These are phyloP conservation scores for Pseudococcus viburni DNA, from an alignment of 2,888 invertebrate genomes.

Conservation along the genomic window DNA sequence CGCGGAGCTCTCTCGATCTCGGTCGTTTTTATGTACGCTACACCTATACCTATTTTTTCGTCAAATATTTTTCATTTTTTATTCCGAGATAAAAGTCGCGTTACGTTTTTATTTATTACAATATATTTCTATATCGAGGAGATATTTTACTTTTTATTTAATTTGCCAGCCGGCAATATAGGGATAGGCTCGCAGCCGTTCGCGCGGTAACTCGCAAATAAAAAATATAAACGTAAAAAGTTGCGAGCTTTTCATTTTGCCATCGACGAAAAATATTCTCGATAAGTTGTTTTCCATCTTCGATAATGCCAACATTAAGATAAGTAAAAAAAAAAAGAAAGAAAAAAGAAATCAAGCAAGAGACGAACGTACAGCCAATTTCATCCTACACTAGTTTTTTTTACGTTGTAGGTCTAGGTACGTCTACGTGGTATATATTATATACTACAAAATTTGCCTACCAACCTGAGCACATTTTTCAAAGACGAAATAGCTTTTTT, in stretches of 20 bases:
- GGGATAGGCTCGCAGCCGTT: slow-evolving; percentile 8
- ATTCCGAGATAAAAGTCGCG: slow-evolving; percentile 50
- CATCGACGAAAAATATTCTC: slow-evolving; percentile 43
- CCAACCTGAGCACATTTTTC: too few species aligned
- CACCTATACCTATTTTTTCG: slow-evolving; percentile 9
- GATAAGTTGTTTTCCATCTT: slow-evolving; percentile 13
- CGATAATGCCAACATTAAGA: slow-evolving; percentile 6
- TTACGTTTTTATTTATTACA: slow-evolving; percentile 33
- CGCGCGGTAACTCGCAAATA: slow-evolving; percentile 17
- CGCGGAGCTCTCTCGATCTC: too few species aligned
- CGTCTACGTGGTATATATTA: too few species aligned
- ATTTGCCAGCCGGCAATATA: slow-evolving; percentile 22
- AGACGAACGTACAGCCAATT: not conserved
- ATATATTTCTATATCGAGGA: slow-evolving; percentile 43
- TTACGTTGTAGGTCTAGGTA: too few species aligned
- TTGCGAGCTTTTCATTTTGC: slow-evolving; percentile 17
- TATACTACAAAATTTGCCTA: too few species aligned
- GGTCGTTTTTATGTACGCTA: too few species aligned
- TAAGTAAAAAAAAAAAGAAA: not conserved
- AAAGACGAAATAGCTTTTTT: too few species aligned
- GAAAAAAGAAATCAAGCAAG: not conserved
- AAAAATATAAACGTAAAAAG: slow-evolving; percentile 47
- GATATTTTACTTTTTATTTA: slow-evolving; percentile 48
- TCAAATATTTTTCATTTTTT: slow-evolving; percentile 51
- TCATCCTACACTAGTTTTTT: not conserved